Evolutionary conservation across 2,113 vertebrate genomes (phyloP), one percentile per base, ranked within the genome.

Genomic region (Myrmecophaga tridactyla): DNA sequence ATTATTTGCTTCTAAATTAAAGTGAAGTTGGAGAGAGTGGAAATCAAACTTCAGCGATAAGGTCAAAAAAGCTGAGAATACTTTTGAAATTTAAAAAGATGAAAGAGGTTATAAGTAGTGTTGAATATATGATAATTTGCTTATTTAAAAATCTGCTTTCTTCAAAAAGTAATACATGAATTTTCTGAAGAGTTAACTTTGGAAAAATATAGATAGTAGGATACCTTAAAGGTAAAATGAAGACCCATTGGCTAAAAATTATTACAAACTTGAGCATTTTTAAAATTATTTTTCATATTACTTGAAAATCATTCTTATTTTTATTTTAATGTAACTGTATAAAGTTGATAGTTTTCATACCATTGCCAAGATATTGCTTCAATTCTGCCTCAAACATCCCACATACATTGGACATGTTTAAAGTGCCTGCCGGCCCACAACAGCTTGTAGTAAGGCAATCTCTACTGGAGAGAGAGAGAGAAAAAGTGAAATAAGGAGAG

Each of bases 111-210:
- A 0, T 77, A 58, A 93, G 84, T 51, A 87, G 75, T 62, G 36
- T 81, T 86, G 14, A 96, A 84, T 29, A 39, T 96, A 94, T 94
- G 94, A 95, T 92, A 92, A 93, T 85, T 89, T 94, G 80, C 78
- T 96, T 51, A 78, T 48, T 82, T 89, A 60, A 96, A 96, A 96
- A 85, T 84, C 46, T 83, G 65, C 53, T 41, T 84, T 95, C 53
- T 91, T 92, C 56, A 67, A 96, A 96, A 96, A 93, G 77, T n/a
- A 92, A 92, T 43, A 39, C 51, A 62, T 77, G 48, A 76, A 41
- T 81, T 92, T 91, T 72, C 41, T 89, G 56, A 94, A 85, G 62
- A 91, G 93, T 67, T 86, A 87, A 94, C 63, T 94, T 90, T 87
- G 63, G 51, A 95, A n/a, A 93, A 93, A 62, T 90, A 63, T 48